Conservation (phyloP, 2,888 invertebrate species). For the Cetonia aurata region DNA sequence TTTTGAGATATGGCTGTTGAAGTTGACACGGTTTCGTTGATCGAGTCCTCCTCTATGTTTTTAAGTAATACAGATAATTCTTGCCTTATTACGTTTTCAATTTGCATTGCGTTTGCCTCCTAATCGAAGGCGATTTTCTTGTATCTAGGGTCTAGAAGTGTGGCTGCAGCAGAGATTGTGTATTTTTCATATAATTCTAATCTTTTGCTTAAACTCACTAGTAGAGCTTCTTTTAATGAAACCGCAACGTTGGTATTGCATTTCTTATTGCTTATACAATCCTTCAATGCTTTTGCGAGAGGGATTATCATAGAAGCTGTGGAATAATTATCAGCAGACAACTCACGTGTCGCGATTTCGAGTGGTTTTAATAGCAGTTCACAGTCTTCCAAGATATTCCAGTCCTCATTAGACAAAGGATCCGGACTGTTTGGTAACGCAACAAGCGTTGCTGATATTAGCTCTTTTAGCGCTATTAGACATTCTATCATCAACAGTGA, state of each 20-base stretch:
- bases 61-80: too few relatives aligned
- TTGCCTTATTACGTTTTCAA: too few relatives aligned
- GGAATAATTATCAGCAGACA: constrained; percentile 53
- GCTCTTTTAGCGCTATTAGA: constrained; percentile 49
- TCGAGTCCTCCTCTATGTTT: too few relatives aligned
- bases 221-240: constrained; percentile 27
- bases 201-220: constrained; percentile 43
- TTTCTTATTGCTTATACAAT: constrained; percentile 15
- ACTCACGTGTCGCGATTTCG: constrained; percentile 47
- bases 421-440: constrained; percentile 48
- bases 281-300: constrained; percentile 47
- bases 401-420: constrained; percentile 50
- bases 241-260: constrained; percentile 44
- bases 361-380: constrained; percentile 50
- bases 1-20: too few relatives aligned
- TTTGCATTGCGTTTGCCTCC: too few relatives aligned
- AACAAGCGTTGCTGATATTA: constrained; percentile 45
- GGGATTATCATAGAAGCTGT: constrained; percentile 53
- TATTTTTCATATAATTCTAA: constrained; percentile 49
- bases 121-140: too few relatives aligned
- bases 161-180: constrained; percentile 50
- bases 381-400: constrained; percentile 50
- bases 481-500: constrained; percentile 51
- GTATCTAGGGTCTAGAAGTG: constrained; percentile 52
- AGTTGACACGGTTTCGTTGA: too few relatives aligned